Percentiles rank a stretch among this genome's conserved stretches.
Evolutionary conservation across 2,113 vertebrate species (phyloP).

Genomic region (Marmota flaviventris): DNA sequence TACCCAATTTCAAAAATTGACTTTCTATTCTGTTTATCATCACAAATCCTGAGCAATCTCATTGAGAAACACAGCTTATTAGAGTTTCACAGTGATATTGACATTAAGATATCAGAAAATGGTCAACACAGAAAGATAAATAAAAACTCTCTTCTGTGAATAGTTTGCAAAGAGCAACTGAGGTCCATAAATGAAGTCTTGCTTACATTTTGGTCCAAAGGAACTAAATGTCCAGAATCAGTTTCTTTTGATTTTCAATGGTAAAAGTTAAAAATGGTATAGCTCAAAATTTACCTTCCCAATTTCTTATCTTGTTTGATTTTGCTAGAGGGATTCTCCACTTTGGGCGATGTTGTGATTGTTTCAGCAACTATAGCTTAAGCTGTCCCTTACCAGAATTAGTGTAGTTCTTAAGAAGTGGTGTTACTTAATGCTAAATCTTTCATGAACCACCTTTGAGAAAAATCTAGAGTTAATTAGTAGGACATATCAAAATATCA

Average conservation of each 20-base stretch:
- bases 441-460: neutral
- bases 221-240: conserved; percentile 30
- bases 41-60: neutral
- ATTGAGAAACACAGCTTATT: neutral
- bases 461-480: neutral
- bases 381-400: neutral
- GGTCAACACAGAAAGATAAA: neutral
- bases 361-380: neutral
- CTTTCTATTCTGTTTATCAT: neutral
- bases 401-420: neutral
- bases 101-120: conserved; percentile 7
- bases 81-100: neutral
- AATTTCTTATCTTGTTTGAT: conserved; percentile 7
- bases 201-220: neutral
- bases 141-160: neutral
- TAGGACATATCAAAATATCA: neutral
- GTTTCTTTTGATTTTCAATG: neutral
- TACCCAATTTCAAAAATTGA: neutral
- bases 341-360: neutral
- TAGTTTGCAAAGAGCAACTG: neutral
- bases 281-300: neutral
- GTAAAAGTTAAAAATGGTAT: conserved; percentile 21
- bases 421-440: neutral
- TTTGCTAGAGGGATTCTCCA: neutral
- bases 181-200: neutral